Evolutionary conservation across 2,888 invertebrate genomes (phyloP).

Genomic region (Tuta absoluta): DNA sequence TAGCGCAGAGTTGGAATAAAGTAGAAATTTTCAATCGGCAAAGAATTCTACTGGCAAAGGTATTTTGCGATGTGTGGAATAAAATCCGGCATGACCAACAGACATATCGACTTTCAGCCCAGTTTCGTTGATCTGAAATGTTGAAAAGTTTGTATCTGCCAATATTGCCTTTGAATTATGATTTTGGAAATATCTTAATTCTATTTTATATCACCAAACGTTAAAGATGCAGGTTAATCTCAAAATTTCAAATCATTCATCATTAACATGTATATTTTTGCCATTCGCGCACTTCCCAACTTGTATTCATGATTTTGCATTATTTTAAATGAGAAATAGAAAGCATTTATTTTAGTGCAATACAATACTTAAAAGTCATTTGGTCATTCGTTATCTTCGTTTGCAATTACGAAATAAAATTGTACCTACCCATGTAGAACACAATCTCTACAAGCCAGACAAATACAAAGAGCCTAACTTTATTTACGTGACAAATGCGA

Average conservation of each 20-base stretch:
- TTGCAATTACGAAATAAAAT: too few relatives aligned
- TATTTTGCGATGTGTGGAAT: not conserved
- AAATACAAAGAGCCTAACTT: conserved; percentile 6
- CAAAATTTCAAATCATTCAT: too few relatives aligned
- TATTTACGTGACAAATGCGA: conserved; percentile 16
- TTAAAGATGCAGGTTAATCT: too few relatives aligned
- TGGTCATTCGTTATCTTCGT: too few relatives aligned
- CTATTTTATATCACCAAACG: too few relatives aligned
- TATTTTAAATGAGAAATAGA: too few relatives aligned
- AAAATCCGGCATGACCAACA: not conserved
- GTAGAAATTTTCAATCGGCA: conserved; percentile 6
- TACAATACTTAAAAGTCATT: too few relatives aligned
- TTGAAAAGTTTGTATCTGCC: not conserved
- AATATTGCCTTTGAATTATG: not conserved
- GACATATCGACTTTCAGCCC: conserved; percentile 6
- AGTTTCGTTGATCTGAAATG: not conserved
- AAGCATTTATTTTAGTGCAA: too few relatives aligned
- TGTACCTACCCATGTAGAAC: not conserved
- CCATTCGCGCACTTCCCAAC: too few relatives aligned
- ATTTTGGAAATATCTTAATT: too few relatives aligned
- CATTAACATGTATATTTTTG: too few relatives aligned
- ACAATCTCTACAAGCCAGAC: conserved; percentile 8
- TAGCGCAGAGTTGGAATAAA: not conserved
- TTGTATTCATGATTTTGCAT: too few relatives aligned
- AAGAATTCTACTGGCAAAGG: not conserved